Base-by-base conservation (phyloP, 2,113 vertebrate genomes). In the Balaeniceps rex region DNA sequence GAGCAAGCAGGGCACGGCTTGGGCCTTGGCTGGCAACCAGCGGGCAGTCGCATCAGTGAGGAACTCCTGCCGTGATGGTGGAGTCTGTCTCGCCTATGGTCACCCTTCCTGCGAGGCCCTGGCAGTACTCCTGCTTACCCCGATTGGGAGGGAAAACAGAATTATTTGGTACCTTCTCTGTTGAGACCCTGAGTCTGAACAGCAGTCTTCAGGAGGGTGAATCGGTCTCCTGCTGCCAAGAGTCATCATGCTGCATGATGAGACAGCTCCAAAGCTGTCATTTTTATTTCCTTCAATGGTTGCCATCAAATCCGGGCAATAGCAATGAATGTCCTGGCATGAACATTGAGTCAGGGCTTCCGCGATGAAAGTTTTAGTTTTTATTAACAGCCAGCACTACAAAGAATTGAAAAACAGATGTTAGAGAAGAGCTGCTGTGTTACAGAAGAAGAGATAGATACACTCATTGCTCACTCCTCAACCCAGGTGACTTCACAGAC, bases 401-500 rank as follows among this genome's bases (percentile, higher is more conserved):
- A 11, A 94, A 76, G 58, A 82, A 38, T 1, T 38, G 77, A 64
- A 46, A 70, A 84, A n/a, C 0, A 38, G 40, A 14, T 52, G 52
- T 42, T 36, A 49, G 80, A 40, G 60, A 78, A 77, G 64, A 47
- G 29, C 33, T 81, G 75, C 21, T 64, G n/a, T 38, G 38, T 44
- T 57, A 5, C 6, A 54, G 26, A 76, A 40, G 21, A 46, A 46
- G 29, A n/a, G n/a, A n/a, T n/a, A 61, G 38, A 23, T 6, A 34
- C 0, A 2, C 36, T 57, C 0, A 0, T 25, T 55, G 47, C 40
- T 79, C 34, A 6, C 11, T 57, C 31, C 46, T 83, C 33, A 82
- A 2, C 6, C 14, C 55, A 34, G 55, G 29, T 31, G 51, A n/a
- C 5, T 61, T 31, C 28, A 25, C 5, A 38, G 71, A 16, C 0